Base-by-base conservation (phyloP, 2,113 vertebrate species). In the Tragelaphus scriptus region DNA sequence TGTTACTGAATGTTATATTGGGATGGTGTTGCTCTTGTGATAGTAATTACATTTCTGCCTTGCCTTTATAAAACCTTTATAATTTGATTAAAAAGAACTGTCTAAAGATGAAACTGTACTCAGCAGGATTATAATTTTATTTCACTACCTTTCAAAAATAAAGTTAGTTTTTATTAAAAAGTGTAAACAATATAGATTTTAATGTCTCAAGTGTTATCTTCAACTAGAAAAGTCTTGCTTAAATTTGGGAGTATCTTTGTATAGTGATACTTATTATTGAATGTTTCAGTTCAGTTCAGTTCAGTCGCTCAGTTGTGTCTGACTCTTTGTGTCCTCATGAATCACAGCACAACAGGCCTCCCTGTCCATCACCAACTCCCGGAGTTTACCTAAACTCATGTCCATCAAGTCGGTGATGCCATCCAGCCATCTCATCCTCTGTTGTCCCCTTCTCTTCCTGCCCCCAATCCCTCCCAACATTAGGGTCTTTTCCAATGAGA, bases 41-140 rank as follows among this genome's bases (percentile, higher is more conserved):
- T 88, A 96, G 47, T 55, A 97, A 90, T 94, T 93, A 89, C 92
- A 94, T 87, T 28, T 12, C 77, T 65, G 40, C 17, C 8, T 97
- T 30, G 5, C n/a, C 85, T 91, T 65, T 75, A 92, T 89, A 90
- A 90, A 91, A 91, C n/a, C 14, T 61, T 97, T 77, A 65, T 85
- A 91, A 95, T 68, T 81, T 93, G 89, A 0, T 53, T 92, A 65
- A 87, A 92, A 97, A 94, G 49, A 85, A 53, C 14, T 59, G 13
- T 97, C 90, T 94, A 25, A 40, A 96, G 47, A 53, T 80, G 44
- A 95, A 97, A 85, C 44, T 21, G 2, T 0, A 88, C 49, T 81
- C 88, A 93, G 88, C 30, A 91, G 65, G 49, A 79, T 5, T 91
- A 19, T 14, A 96, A 86, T 97, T 92, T 93, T 91, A 96, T 94